Conservation (phyloP, 2,113 vertebrate species). For the Tachysurus fulvidraco region DNA sequence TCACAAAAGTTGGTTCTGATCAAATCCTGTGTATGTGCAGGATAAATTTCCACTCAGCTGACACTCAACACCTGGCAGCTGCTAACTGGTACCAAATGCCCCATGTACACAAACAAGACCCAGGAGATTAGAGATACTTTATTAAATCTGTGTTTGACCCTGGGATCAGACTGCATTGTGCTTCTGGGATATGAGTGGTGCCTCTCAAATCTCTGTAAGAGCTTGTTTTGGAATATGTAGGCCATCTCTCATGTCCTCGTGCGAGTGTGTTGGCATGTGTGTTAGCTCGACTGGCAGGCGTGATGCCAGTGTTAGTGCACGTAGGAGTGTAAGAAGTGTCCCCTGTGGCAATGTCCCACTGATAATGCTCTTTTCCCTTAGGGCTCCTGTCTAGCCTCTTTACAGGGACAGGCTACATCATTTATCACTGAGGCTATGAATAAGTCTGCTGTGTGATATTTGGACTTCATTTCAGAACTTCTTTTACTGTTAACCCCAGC, state of each 20-base stretch:
- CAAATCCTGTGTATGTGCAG: not conserved
- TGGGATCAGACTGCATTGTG: conserved; percentile 8
- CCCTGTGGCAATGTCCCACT: conserved; percentile 50
- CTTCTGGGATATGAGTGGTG: conserved; percentile 1
- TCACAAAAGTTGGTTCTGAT: not conserved
- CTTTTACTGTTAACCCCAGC: conserved; percentile 16
- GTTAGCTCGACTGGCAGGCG: conserved; percentile 6
- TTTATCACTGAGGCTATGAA: conserved; percentile 34
- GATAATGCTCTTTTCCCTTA: conserved; percentile 44
- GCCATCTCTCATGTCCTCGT: conserved; percentile 8
- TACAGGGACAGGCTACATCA: conserved; percentile 27
- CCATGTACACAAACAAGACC: conserved; percentile 24
- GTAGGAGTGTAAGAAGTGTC: conserved; percentile 27
- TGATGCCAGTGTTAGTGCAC: conserved; percentile 29
- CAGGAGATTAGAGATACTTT: conserved; percentile 18
- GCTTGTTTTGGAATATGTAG: conserved; percentile 14
- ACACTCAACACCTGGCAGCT: conserved; percentile 28
- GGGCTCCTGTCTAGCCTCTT: conserved; percentile 45
- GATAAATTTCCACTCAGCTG: conserved; percentile 7
- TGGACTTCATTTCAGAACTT: not conserved
- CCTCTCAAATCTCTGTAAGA: not conserved
- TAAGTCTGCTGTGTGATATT: conserved; percentile 3
- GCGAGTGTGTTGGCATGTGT: conserved; percentile 10
- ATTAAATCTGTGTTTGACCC: conserved; percentile 31
- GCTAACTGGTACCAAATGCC: conserved; percentile 22